Evolutionary conservation across 2,797 vertebrate species (phyloP), one percentile per base, ranked within the genome.

Genomic region (Neomorphus geoffroyi): DNA sequence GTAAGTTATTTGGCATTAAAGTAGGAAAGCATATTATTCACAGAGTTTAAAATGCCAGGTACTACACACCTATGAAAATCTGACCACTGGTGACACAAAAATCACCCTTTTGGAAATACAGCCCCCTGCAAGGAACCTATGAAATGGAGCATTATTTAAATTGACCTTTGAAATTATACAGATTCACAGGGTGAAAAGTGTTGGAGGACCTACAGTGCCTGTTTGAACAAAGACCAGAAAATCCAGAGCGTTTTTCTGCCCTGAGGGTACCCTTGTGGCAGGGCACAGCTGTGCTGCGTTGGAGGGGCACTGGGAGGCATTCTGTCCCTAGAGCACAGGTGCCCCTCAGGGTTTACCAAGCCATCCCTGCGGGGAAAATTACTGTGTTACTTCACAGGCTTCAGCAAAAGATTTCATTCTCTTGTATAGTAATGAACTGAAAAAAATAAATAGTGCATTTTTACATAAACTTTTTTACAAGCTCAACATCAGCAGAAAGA

Each of bases 271-370:
- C n/a, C 27, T 19, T 61, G 43, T 0, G 3, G 53, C 28, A 37
- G 30, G 7, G 48, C 13, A 28, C 0, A 1, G 6, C 41, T 62
- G 27, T 1, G 2, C 1, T 27, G 41, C 8, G 70, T n/a, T 35
- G 17, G 3, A 10, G 13, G 27, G 17, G 6, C 35, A 41, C 3
- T 0, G 12, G 13, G 10, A 77, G 9, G 8, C 2, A 56, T 62
- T 39, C 26, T 2, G 5, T 28, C 6, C 66, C 23, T 22, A 33
- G 28, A 82, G 24, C 1, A 1, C 21, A 50, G 18, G 22, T 53
- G 5, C 4, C 33, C 6, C 8, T 13, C 37, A 41, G 19, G 15
- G 26, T 4, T 18, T 54, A 24, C 11, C 21, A 61, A 64, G 7
- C 6, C 11, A 30, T 64, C 18, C 7, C 21, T 23, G 46, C 8